Evolutionary conservation across 2,888 invertebrate genomes (phyloP), one percentile per base, ranked within the genome.

Genomic region (Drosophila cracens): DNA sequence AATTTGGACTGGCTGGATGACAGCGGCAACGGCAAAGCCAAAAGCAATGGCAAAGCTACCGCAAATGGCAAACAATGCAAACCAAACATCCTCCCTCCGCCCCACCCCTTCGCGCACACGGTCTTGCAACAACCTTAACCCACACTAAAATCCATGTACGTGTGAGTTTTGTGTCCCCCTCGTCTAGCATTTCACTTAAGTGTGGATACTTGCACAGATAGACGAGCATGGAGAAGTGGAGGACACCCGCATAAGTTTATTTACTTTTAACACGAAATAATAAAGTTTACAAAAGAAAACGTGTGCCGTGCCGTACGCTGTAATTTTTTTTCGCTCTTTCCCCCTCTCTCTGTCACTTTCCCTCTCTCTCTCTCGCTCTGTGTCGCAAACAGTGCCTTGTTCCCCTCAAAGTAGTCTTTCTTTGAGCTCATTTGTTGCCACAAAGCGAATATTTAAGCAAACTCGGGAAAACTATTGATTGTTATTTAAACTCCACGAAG

Each of bases 201-300:
- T 80, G 79, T 79, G 82, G 82, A 79, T 79, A 74, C 64, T 62
- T 43, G 40, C 43, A 64, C 38, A 79, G 58, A 68, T 34, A 76
- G 40, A 31, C 4, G 21, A 11, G n/a, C 13, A 10, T 4, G 25
- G 16, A 1, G 40, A 16, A 29, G 49, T 10, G 34, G 38, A 33
- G 33, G 25, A 51, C 38, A 74, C 89, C 83, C 65, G 74, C 74
- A 80, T 85, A 90, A 90, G 85, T 85, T 85, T 85, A 85, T 85
- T 85, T 85, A 85, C 85, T 85, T 85, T 85, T 90, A 85, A 87
- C 85, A 90, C 85, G 90, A 90, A 85, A 85, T 85, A 85, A 90
- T 85, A 90, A 85, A 85, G 89, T 85, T 85, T 85, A 85, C 89
- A 87, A 85, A 90, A 76, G 90, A 79, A 85, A 89, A 85, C 85